Evolutionary conservation across 2,888 invertebrate genomes (phyloP), one percentile per base, ranked within the genome.

Genomic region (Ectemnius cavifrons): DNA sequence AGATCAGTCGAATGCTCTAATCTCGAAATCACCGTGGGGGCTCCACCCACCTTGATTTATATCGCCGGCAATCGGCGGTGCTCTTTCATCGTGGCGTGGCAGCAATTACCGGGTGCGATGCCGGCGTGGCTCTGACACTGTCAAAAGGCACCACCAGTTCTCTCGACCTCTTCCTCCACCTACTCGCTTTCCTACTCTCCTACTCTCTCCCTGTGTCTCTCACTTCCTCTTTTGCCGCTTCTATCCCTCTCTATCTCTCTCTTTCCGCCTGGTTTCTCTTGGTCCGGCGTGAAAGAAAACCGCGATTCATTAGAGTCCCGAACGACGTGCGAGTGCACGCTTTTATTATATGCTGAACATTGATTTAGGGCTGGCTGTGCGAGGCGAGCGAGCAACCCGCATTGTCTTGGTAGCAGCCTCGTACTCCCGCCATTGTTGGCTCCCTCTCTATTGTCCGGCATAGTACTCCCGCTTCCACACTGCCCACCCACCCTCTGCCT

Each of bases 301-400:
- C 79, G 83, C 82, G 82, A 89, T 87, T 87, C 86, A 85, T 89
- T 87, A 86, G 83, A 85, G 84, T 82, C 77, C 83, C 71, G 76
- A 81, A 68, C 79, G 47, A 62, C n/a, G 16, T 52, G 52, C 52
- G n/a, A 16, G 52, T 16, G 16, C 77, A 79, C 78, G 81, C 81
- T 89, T 89, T 89, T 89, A 89, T 89, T 86, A 89, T 86, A 89
- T 88, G 84, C 85, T 86, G 85, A 87, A 86, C 86, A 87, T 89
- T 89, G 89, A 89, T 89, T 89, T 88, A 89, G 89, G 86, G 84
- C 75, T 85, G 83, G 84, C 84, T 78, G 79, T 81, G 78, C 16
- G 52, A 16, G 14, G 52, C 52, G 16, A 78, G 79, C 75, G 82
- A 81, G 83, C 82, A 85, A 84, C 84, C 66, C 63, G 85, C 82